These are phyloP conservation scores for Steromphala cineraria DNA, from an alignment of 2,888 invertebrate genomes.

Conservation along the genomic window DNA sequence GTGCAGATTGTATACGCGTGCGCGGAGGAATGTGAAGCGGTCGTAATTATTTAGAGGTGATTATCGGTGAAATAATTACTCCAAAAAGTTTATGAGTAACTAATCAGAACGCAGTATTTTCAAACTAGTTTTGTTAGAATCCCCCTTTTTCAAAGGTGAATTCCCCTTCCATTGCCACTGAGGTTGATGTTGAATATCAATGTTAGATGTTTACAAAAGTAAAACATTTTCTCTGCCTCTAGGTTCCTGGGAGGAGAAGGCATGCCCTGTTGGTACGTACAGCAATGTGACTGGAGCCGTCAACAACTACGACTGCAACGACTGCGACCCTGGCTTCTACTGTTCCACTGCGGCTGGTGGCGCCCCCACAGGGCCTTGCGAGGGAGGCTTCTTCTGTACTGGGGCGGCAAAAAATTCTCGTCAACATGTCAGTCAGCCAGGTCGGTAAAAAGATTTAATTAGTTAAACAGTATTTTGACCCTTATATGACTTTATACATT, in stretches of 20 bases:
- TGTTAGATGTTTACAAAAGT: not conserved
- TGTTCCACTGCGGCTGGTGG: slow-evolving; percentile 62
- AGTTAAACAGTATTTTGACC: too few relatives aligned
- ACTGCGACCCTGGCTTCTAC: slow-evolving; percentile 70
- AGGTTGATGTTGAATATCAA: too few relatives aligned
- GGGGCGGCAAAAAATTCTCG: slow-evolving; percentile 59
- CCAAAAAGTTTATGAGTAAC: too few relatives aligned
- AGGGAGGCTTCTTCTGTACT: slow-evolving; percentile 70
- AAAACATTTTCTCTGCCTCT: not conserved
- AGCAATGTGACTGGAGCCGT: slow-evolving; percentile 72
- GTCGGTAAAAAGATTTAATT: slow-evolving; percentile 35
- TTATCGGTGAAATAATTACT: too few relatives aligned
- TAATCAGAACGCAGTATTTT: too few relatives aligned
- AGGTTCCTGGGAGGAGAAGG: slow-evolving; percentile 66
- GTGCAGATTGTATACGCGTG: too few relatives aligned
- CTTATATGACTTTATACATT: too few relatives aligned
- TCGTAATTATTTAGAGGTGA: too few relatives aligned
- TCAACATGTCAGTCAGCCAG: slow-evolving; percentile 60
- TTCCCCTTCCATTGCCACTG: too few relatives aligned
- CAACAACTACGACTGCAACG: slow-evolving; percentile 66
- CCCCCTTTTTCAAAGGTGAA: not conserved
- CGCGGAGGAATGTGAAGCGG: too few relatives aligned
- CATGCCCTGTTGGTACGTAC: slow-evolving; percentile 73
- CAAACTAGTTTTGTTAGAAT: too few relatives aligned
- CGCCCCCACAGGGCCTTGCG: slow-evolving; percentile 64